Conservation (phyloP, 2,797 vertebrate genomes). For the Leuciscus waleckii region DNA sequence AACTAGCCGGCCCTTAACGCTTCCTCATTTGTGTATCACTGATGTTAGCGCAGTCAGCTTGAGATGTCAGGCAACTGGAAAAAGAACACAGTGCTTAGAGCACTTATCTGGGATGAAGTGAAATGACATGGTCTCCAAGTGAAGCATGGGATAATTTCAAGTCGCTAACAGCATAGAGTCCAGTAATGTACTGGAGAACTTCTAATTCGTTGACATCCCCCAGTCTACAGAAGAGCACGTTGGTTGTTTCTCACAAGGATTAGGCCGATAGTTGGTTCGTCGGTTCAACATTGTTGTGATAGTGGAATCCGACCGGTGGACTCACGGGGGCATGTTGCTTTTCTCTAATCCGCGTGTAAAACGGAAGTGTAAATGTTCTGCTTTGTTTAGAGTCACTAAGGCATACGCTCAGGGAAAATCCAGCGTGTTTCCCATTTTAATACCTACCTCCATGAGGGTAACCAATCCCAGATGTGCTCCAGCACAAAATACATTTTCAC, state of each 20-base stretch:
- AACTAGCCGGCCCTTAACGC: slow-evolving; percentile 48
- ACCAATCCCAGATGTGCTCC: slow-evolving; percentile 70
- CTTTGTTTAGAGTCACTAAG: slow-evolving; percentile 70
- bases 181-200: slow-evolving; percentile 17
- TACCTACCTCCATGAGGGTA: slow-evolving; percentile 70
- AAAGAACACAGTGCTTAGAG: slow-evolving; percentile 46
- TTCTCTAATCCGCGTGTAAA: slow-evolving; percentile 52
- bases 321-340: slow-evolving; percentile 49
- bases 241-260: slow-evolving; percentile 37
- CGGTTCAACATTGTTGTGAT: slow-evolving; percentile 29
- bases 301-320: slow-evolving; percentile 49
- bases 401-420: slow-evolving; percentile 67
- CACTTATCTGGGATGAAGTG: slow-evolving; percentile 38
- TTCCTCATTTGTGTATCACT: slow-evolving; percentile 53
- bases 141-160: slow-evolving; percentile 49
- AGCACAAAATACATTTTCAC: slow-evolving; percentile 67
- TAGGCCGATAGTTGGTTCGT: slow-evolving; percentile 24
- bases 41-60: slow-evolving; percentile 48
- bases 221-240: neutral
- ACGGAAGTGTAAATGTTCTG: slow-evolving; percentile 69
- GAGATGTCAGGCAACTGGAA: slow-evolving; percentile 48
- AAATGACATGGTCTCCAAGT: slow-evolving; percentile 35
- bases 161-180: slow-evolving; percentile 34
- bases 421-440: slow-evolving; percentile 69
- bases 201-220: slow-evolving; percentile 20